Evolutionary conservation across 1,140 invertebrate genomes (phyloP).

Genomic region (Drosophila bifasciata): DNA sequence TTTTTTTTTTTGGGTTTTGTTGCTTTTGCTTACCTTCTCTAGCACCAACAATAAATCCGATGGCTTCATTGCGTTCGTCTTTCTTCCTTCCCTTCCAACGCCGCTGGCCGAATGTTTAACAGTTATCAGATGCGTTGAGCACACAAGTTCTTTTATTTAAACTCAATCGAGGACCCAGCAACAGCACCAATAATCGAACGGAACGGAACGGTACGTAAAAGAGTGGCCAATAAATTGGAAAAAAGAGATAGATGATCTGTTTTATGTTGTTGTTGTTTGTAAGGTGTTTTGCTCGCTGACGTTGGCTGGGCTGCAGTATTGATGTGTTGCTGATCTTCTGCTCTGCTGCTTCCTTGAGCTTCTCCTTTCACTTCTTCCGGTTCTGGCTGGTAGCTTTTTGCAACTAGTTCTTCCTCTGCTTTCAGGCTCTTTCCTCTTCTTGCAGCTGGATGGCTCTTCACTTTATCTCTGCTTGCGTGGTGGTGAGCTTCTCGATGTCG

Average conservation of each 20-base stretch:
- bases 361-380: neutral
- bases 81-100: conserved; percentile 9
- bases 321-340: neutral
- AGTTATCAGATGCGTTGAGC: conserved; percentile 18
- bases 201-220: no score
- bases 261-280: neutral
- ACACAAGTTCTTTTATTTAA: neutral
- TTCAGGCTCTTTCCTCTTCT: neutral
- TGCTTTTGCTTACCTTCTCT: conserved; percentile 74
- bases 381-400: neutral
- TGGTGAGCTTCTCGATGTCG: conserved; percentile 9
- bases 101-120: conserved; percentile 23
- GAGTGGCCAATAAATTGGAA: no score
- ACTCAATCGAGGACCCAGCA: no score
- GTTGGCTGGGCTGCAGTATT: conserved; percentile 1
- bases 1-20: neutral
- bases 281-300: neutral
- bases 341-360: no score
- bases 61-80: conserved; percentile 67
- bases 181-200: no score
- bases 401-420: neutral
- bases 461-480: conserved; percentile 18
- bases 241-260: no score
- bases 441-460: neutral
- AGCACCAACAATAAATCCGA: conserved; percentile 79